These are phyloP conservation scores for Periophthalmodon schlosseri DNA, from an alignment of 2,113 vertebrate genomes.

Conservation along the genomic window DNA sequence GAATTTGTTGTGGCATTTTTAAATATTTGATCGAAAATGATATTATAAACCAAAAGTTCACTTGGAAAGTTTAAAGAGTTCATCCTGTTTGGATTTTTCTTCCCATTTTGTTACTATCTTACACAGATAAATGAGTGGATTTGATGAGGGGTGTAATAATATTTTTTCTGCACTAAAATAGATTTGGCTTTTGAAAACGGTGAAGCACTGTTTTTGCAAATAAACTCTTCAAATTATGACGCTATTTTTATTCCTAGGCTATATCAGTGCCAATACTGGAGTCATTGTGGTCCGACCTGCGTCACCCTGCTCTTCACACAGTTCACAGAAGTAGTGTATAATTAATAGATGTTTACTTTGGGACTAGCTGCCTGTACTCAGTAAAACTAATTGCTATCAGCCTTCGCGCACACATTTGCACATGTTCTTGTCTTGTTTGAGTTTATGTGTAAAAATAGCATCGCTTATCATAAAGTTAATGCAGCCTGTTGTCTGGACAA, in stretches of 20 bases:
- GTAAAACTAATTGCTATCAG: background rate
- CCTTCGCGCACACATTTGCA: background rate
- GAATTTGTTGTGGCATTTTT: too few species aligned
- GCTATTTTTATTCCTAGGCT: background rate
- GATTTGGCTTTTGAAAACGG: background rate
- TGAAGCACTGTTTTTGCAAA: too few species aligned
- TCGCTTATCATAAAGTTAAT: background rate
- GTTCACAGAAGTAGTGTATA: background rate
- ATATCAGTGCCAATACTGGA: background rate
- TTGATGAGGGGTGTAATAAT: background rate
- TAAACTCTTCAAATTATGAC: background rate
- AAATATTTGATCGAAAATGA: too few species aligned
- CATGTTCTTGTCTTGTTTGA: background rate
- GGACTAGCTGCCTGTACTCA: background rate
- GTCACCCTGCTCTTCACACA: background rate
- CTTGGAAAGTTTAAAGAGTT: too few species aligned
- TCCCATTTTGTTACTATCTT: too few species aligned
- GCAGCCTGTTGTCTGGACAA: background rate
- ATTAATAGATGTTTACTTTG: slow-evolving; percentile 1
- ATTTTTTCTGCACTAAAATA: background rate
- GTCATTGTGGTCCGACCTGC: background rate
- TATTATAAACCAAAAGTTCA: too few species aligned
- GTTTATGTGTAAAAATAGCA: background rate
- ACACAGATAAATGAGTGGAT: background rate
- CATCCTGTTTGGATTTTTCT: too few species aligned